A percentile compares a stretch with the other conserved stretches of the same genome.
phyloP scores from a whole-genome alignment of 2,888 invertebrate genomes.

The Muscina levida region DNA sequence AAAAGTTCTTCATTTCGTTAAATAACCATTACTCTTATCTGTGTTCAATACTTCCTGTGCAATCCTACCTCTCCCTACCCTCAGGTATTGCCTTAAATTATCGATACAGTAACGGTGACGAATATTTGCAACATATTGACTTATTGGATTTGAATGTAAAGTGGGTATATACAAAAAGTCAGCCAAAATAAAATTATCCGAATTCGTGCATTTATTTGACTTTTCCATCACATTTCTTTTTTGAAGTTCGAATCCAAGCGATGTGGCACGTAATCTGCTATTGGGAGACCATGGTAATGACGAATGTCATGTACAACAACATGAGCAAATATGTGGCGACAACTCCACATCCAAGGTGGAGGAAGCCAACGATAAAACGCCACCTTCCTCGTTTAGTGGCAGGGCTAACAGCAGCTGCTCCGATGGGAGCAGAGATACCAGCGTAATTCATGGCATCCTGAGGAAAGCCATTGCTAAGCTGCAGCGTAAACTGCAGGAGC shows the following conservation, averaged over 20 bases:
- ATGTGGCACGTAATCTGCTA: constrained; percentile 57
- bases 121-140: constrained; percentile 83
- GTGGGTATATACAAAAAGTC: constrained; percentile 79
- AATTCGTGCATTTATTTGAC: background rate
- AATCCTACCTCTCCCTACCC: background rate
- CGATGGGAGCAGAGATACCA: constrained; percentile 78
- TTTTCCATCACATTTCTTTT: constrained; percentile 13
- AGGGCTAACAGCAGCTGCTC: constrained; percentile 50
- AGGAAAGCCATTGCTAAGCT: constrained; percentile 83
- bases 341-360: constrained; percentile 16
- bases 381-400: constrained; percentile 18
- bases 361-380: constrained; percentile 32
- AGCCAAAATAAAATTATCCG: constrained; percentile 9
- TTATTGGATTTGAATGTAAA: constrained; percentile 83
- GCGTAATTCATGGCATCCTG: constrained; percentile 77
- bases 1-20: background rate
- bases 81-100: constrained; percentile 84
- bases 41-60: background rate
- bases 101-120: constrained; percentile 82
- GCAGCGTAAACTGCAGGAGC: constrained; percentile 84
- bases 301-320: constrained; percentile 31
- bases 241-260: constrained; percentile 55
- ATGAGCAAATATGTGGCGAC: constrained; percentile 10
- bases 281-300: constrained; percentile 39
- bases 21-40: background rate